Conservation (phyloP, 2,888 invertebrate genomes). For the Morinoia aosen region DNA sequence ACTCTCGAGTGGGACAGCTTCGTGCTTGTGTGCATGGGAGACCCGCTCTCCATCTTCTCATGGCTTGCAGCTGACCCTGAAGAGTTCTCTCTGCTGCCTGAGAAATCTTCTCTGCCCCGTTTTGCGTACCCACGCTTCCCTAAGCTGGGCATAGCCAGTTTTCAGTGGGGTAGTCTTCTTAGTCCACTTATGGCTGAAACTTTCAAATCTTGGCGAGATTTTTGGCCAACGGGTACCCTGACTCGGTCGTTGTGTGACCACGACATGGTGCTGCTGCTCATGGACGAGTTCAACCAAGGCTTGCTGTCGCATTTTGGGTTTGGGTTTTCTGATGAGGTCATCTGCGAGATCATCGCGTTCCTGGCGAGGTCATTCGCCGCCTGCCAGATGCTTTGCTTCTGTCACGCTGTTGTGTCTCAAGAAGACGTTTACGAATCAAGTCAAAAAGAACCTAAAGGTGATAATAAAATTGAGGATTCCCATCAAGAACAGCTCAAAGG, state of each 20-base stretch:
- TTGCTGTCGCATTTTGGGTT: neutral
- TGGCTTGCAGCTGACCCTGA: conserved; percentile 29
- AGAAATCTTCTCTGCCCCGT: neutral
- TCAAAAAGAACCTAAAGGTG: neutral
- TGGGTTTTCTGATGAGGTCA: neutral
- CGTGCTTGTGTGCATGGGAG: neutral
- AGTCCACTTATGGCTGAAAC: neutral
- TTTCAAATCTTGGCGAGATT: neutral
- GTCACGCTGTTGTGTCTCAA: neutral
- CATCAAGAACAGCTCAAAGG: neutral
- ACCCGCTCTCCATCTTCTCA: neutral
- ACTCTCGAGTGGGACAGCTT: conserved; percentile 30
- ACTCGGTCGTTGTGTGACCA: neutral
- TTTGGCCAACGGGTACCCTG: neutral
- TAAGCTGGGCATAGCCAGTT: neutral
- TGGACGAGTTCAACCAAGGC: conserved; percentile 7
- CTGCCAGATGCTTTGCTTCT: neutral
- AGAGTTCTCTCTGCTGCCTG: neutral
- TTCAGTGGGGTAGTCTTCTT: neutral
- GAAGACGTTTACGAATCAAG: neutral
- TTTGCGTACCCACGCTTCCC: neutral
- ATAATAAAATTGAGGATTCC: too few relatives aligned
- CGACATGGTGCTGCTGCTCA: neutral
- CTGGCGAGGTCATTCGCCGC: neutral
- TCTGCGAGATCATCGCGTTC: neutral